Percentiles rank a stretch among this genome's conserved stretches.
These are phyloP conservation scores for Notiomystis cincta DNA, from an alignment of 2,113 vertebrate genomes.

Conservation along the genomic window DNA sequence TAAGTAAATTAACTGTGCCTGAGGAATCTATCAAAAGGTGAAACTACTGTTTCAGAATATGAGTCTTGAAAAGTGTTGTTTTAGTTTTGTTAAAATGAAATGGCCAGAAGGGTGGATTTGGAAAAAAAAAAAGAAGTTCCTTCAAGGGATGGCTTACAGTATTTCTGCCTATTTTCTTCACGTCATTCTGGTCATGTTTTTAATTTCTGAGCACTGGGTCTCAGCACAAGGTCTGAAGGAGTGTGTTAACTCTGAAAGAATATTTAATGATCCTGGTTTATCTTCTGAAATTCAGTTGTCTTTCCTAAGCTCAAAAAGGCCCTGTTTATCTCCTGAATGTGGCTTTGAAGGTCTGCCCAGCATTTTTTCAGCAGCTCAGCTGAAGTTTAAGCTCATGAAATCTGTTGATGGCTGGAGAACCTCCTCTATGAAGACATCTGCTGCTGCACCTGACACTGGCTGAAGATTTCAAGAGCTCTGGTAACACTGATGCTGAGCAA, in stretches of 20 bases:
- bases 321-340: not conserved
- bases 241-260: not conserved
- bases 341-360: not conserved
- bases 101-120: too few species aligned
- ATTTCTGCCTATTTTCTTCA: not conserved
- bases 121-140: not conserved
- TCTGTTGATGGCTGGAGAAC: conserved; percentile 4
- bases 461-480: not conserved
- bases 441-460: not conserved
- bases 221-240: not conserved
- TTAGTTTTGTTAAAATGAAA: not conserved
- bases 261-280: not conserved
- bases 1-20: not conserved
- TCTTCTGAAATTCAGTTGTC: not conserved
- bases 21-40: not conserved
- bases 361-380: not conserved
- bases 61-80: not conserved
- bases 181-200: not conserved
- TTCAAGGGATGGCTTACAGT: not conserved
- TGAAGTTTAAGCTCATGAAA: not conserved
- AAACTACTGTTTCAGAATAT: not conserved
- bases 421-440: conserved; percentile 37
- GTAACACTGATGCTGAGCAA: not conserved
- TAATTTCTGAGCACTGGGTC: not conserved
- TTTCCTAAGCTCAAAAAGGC: not conserved